phyloP scores from a whole-genome alignment of 2,888 invertebrate species.

The Andrena marginata region DNA sequence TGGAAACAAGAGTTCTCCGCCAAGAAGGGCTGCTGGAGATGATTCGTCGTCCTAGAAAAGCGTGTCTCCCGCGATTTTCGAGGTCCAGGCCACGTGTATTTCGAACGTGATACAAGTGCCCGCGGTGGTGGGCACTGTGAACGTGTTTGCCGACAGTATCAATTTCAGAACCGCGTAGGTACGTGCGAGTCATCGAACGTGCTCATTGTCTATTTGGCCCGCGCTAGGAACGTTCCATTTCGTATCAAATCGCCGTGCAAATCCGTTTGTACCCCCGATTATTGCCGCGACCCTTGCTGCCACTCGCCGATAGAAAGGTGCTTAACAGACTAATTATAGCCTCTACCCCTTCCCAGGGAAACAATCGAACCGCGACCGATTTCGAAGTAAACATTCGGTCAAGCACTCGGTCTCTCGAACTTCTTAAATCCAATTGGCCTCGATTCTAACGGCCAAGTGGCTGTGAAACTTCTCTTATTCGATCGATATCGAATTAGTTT shows the following conservation, averaged over 20 bases:
- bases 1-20: not conserved
- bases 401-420: not conserved
- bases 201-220: slow-evolving; percentile 64
- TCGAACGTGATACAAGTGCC: slow-evolving; percentile 68
- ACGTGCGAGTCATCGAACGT: slow-evolving; percentile 78
- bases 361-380: not conserved
- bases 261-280: not conserved
- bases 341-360: not conserved
- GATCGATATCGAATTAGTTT: too few relatives aligned
- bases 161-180: slow-evolving; percentile 76
- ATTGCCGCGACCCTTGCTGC: not conserved
- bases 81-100: slow-evolving; percentile 60
- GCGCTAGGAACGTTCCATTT: slow-evolving; percentile 63
- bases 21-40: slow-evolving; percentile 2
- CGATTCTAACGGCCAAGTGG: too few relatives aligned
- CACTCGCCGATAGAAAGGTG: not conserved
- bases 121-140: slow-evolving; percentile 69
- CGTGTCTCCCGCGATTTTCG: slow-evolving; percentile 55
- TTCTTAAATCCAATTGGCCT: too few relatives aligned
- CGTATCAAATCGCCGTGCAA: slow-evolving; percentile 54
- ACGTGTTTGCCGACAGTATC: slow-evolving; percentile 81
- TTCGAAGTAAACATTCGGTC: not conserved
- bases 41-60: slow-evolving; percentile 20
- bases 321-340: not conserved
- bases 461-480: too few relatives aligned